Percentiles rank a stretch among this genome's conserved stretches.
phyloP scores from a whole-genome alignment of 2,113 vertebrate genomes.

The Mionectes macconnelli region DNA sequence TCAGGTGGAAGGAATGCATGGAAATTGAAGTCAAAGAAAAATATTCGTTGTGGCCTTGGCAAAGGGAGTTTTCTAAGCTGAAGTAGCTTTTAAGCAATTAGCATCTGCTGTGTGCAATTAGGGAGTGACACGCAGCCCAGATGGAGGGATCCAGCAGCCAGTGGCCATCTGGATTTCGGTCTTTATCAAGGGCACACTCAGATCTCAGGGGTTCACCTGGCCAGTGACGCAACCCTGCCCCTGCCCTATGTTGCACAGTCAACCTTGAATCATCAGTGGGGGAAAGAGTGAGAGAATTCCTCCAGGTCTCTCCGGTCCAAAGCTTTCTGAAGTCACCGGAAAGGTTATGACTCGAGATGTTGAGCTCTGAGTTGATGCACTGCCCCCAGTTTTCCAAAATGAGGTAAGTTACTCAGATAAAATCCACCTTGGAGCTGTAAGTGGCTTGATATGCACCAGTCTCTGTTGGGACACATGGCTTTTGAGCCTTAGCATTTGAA shows the following conservation, averaged over 20 bases:
- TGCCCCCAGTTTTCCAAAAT: background rate
- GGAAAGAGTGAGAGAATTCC: background rate
- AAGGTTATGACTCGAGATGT: background rate
- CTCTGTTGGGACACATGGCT: background rate
- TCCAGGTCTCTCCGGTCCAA: background rate
- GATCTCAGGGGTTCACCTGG: constrained; percentile 28
- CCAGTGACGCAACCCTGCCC: background rate
- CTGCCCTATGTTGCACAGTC: background rate
- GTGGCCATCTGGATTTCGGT: constrained; percentile 10
- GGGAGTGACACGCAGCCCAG: background rate
- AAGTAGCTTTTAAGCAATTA: constrained; percentile 41
- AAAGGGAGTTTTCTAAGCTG: background rate
- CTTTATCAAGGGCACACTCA: background rate
- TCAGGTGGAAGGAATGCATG: constrained; percentile 60
- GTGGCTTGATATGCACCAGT: background rate
- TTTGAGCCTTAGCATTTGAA: background rate
- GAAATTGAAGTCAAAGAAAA: constrained; percentile 50
- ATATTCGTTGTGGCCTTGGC: background rate
- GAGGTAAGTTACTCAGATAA: background rate
- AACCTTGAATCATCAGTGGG: background rate
- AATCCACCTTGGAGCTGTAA: background rate
- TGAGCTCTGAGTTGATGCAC: background rate
- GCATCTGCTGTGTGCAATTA: constrained; percentile 38
- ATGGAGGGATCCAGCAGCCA: background rate
- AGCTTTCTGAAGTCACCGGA: background rate